Conservation (phyloP, 92 coral and sea anemone species). For the Diadumene lineata region DNA sequence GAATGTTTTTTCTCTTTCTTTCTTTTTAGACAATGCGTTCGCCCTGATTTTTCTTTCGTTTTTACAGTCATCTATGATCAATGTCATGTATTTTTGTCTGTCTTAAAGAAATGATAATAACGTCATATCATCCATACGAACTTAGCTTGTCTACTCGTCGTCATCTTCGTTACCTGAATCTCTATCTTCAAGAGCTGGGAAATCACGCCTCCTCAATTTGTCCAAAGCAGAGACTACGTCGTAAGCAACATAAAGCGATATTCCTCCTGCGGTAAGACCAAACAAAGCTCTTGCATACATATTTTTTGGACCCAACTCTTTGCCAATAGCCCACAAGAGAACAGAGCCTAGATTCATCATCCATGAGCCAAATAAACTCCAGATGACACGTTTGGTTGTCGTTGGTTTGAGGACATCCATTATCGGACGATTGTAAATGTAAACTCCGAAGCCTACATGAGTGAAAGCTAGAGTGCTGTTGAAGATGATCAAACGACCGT, state of each 20-base stretch:
- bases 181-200: constrained; percentile 41
- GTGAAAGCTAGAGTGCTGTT: constrained; percentile 78
- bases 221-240: constrained; percentile 74
- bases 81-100: neutral
- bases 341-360: constrained; percentile 90
- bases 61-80: neutral
- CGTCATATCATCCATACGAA: neutral
- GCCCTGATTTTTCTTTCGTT: neutral
- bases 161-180: constrained; percentile 39
- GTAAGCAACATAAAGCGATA: constrained; percentile 65
- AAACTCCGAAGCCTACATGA: constrained; percentile 72
- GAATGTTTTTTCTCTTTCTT: no score
- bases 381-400: constrained; percentile 65
- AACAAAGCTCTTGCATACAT: constrained; percentile 68
- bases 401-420: constrained; percentile 69
- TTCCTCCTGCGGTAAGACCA: constrained; percentile 73
- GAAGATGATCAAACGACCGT: constrained; percentile 61
- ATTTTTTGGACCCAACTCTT: constrained; percentile 77
- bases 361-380: constrained; percentile 85
- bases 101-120: neutral
- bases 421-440: constrained; percentile 72
- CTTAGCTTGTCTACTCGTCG: constrained; percentile 8
- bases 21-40: no score
- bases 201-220: constrained; percentile 48
- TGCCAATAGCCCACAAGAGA: constrained; percentile 89